Percentiles rank a stretch among this genome's conserved stretches.
Conservation (phyloP, 1,140 invertebrate species). For the Whitmania pigra region DNA sequence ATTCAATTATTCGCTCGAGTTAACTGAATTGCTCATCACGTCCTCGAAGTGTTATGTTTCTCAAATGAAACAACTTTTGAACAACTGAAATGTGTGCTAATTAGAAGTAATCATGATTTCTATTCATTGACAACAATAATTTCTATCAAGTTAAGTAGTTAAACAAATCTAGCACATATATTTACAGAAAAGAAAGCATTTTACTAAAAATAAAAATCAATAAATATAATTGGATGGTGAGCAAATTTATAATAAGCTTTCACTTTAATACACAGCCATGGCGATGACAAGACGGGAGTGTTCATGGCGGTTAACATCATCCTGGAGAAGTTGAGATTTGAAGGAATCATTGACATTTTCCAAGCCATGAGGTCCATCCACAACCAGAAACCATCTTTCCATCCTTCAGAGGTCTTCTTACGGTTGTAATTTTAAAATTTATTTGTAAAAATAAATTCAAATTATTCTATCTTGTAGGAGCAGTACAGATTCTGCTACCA, state of each 20-base stretch:
- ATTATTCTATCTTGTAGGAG: slow-evolving; percentile 54
- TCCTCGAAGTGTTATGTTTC: no score
- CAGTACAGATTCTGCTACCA: slow-evolving; percentile 99
- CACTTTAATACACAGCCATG: slow-evolving; percentile 33
- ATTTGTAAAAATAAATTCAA: background rate
- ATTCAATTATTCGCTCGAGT: no score
- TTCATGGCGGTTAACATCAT: slow-evolving; percentile 95
- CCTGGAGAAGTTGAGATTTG: slow-evolving; percentile 94
- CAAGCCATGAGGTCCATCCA: slow-evolving; percentile 89
- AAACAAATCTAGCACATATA: no score
- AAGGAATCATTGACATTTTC: slow-evolving; percentile 94
- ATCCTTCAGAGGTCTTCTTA: slow-evolving; percentile 73
- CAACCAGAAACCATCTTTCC: slow-evolving; percentile 94
- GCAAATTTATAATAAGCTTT: no score
- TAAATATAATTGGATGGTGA: slow-evolving; percentile 13
- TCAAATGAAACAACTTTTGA: no score
- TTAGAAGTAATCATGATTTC: no score
- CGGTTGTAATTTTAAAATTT: background rate
- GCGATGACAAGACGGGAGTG: slow-evolving; percentile 77
- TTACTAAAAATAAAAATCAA: background rate
- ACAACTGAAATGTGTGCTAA: no score
- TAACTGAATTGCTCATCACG: no score
- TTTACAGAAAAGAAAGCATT: background rate
- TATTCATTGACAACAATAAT: no score
- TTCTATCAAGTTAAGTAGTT: no score